These are phyloP conservation scores for Carcinoscorpius rotundicauda DNA, from an alignment of 1,140 invertebrate genomes.

Conservation along the genomic window DNA sequence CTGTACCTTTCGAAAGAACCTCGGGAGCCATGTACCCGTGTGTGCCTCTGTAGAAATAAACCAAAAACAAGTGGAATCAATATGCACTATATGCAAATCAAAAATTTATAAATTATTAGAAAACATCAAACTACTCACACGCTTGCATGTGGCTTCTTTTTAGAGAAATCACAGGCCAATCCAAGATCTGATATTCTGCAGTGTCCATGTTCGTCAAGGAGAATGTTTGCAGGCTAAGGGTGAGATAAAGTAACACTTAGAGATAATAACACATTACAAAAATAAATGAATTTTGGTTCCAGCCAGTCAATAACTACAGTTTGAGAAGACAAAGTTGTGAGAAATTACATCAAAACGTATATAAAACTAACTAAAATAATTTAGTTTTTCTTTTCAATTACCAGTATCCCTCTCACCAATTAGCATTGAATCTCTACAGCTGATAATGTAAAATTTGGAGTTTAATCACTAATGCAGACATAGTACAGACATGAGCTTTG, in stretches of 20 bases:
- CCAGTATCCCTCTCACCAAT: too few species aligned
- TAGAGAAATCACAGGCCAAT: conserved; percentile 97
- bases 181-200: conserved; percentile 98
- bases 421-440: too few species aligned
- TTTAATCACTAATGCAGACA: too few species aligned
- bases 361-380: too few species aligned
- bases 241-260: not conserved
- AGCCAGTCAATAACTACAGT: too few species aligned
- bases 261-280: too few species aligned
- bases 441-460: too few species aligned
- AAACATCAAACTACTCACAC: conserved; percentile 58
- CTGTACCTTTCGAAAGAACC: conserved; percentile 94
- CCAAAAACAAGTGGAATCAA: not conserved
- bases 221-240: conserved; percentile 82
- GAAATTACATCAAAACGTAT: too few species aligned
- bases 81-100: not conserved
- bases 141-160: conserved; percentile 98
- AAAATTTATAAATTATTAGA: conserved; percentile 3
- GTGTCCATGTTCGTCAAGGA: conserved; percentile 97
- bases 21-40: conserved; percentile 99
- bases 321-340: too few species aligned
- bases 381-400: too few species aligned
- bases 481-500: too few species aligned
- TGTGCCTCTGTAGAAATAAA: conserved; percentile 58
- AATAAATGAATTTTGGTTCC: too few species aligned